Percentiles rank a stretch among this genome's conserved stretches.
Evolutionary conservation across 2,113 vertebrate species (phyloP).

Genomic region (Microtus montanus): DNA sequence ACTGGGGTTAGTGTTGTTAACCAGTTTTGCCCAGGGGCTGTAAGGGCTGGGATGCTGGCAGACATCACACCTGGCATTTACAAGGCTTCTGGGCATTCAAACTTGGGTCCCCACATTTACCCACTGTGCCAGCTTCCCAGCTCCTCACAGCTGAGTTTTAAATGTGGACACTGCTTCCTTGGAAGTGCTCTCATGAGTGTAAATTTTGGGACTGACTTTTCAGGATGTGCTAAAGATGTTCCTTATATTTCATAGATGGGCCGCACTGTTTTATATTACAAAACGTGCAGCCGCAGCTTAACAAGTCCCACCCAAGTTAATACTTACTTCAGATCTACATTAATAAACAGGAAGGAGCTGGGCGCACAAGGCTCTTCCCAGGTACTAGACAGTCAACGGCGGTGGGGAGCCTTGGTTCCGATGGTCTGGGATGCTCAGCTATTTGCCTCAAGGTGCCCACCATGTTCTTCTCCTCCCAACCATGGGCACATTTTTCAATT

Average conservation of each 20-base stretch:
- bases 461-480: conserved; percentile 6
- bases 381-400: background rate
- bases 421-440: background rate
- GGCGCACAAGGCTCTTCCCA: background rate
- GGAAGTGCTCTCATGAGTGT: background rate
- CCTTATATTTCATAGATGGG: conserved; percentile 9
- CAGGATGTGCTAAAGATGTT: background rate
- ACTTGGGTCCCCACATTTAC: background rate
- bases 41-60: background rate
- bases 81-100: background rate
- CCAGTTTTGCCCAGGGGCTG: too few species aligned
- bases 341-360: background rate
- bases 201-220: background rate
- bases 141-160: background rate
- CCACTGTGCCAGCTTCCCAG: background rate
- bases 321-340: background rate
- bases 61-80: background rate
- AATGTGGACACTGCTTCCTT: background rate
- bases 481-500: background rate
- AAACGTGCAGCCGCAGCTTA: background rate
- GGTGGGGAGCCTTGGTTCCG: background rate
- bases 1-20: background rate
- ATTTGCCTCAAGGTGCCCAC: background rate
- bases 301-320: background rate
- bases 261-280: conserved; percentile 5